A percentile compares a stretch with the other conserved stretches of the same genome.
Conservation (phyloP, 2,113 vertebrate genomes). For the Chloropsis cyanopogon region DNA sequence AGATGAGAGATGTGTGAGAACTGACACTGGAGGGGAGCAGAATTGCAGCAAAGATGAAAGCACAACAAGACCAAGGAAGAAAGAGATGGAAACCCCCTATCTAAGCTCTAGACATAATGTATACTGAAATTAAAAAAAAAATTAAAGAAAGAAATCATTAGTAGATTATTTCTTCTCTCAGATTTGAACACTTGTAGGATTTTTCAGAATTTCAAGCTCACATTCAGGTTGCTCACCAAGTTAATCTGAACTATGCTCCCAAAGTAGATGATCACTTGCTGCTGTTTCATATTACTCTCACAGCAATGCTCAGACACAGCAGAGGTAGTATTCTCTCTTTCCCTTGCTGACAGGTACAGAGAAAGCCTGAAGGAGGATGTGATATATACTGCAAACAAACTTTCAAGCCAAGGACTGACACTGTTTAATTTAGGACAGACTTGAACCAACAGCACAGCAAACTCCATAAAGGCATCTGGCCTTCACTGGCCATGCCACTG, state of each 20-base stretch:
- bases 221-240: not conserved
- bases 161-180: not conserved
- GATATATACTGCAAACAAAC: not conserved
- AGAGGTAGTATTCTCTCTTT: not conserved
- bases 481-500: not conserved
- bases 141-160: not conserved
- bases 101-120: not conserved
- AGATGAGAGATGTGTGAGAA: not conserved
- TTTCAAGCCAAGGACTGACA: not conserved
- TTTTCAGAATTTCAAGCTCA: not conserved
- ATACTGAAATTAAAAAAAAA: not conserved
- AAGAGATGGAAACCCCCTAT: not conserved
- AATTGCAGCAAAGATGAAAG: slow-evolving; percentile 26
- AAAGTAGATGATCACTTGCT: not conserved
- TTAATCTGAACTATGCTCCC: not conserved
- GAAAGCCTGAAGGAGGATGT: not conserved
- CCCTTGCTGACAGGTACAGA: not conserved
- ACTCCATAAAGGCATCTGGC: not conserved
- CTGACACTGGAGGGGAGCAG: slow-evolving; percentile 13
- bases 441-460: not conserved
- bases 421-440: not conserved
- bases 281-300: not conserved
- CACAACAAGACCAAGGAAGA: not conserved
- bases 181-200: not conserved
- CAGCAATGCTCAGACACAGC: not conserved